Conservation (phyloP, 2,888 invertebrate species). For the Syritta pipiens region DNA sequence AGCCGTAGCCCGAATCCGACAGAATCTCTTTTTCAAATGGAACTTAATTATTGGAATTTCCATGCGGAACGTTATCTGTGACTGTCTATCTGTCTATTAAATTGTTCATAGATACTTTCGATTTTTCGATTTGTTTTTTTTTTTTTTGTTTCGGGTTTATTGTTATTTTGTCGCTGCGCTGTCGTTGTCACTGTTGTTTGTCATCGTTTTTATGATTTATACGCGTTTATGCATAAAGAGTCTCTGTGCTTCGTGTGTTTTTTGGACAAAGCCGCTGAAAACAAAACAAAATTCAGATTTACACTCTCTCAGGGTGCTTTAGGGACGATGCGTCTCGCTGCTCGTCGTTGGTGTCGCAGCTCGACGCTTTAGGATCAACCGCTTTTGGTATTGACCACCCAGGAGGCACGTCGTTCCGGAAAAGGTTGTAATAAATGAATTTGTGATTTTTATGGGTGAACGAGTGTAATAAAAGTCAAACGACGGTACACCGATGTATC, state of each 20-base stretch:
- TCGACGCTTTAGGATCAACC: conserved; percentile 10
- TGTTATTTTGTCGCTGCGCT: too few relatives aligned
- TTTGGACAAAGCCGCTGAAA: too few relatives aligned
- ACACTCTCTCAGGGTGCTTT: too few relatives aligned
- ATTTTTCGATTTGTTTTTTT: conserved; percentile 65
- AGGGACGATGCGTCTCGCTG: too few relatives aligned
- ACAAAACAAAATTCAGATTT: too few relatives aligned
- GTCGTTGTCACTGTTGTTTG: conserved; percentile 8
- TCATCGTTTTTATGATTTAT: conserved; percentile 43
- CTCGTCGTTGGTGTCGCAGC: not conserved
- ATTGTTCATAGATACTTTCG: conserved; percentile 1
- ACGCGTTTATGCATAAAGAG: conserved; percentile 32
- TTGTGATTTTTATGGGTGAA: conserved; percentile 18
- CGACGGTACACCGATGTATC: conserved; percentile 32
- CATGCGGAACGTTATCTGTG: conserved; percentile 40
- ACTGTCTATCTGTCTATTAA: conserved; percentile 43
- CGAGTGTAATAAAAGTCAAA: conserved; percentile 29
- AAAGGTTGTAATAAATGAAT: conserved; percentile 27
- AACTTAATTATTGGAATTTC: conserved; percentile 54
- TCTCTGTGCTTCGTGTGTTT: conserved; percentile 22
- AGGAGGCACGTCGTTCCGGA: not conserved
- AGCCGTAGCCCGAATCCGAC: conserved; percentile 6
- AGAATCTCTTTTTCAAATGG: conserved; percentile 31
- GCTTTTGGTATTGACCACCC: conserved; percentile 36
- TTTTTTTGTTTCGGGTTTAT: conserved; percentile 4